Evolutionary conservation across 2,888 invertebrate species (phyloP), one percentile per base, ranked within the genome.

Genomic region (Antitype chi): DNA sequence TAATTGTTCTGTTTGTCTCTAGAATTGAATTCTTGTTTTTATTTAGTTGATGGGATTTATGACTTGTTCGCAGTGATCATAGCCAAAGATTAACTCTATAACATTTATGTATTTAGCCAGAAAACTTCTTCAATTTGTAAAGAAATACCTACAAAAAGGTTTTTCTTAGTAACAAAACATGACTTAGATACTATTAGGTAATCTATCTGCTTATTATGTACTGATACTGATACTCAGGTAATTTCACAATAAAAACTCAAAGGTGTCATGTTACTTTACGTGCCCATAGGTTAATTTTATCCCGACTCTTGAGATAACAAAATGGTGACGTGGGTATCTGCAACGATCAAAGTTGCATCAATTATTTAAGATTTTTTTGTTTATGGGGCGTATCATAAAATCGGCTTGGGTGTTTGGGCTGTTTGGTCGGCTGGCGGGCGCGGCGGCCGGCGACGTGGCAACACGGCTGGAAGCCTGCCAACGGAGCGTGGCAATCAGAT

Each of bases 391-490:
- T 84, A 77, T 83, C 82, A 84, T 84, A 85, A 87, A 88, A 76
- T 85, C 66, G 69, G 71, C 73, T 82, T 77, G 80, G 74, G 67
- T 73, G 86, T 83, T 88, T 87, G 81, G 81, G 82, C 84, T 73
- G 86, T 83, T 88, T 87, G 81, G 81, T 83, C 84, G 87, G 79
- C n/a, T 32, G 17, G n/a, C 59, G 67, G 67, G 32, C 17, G 67
- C 79, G 70, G 76, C 80, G 74, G 79, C 74, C 78, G 69, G 85
- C 78, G 69, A 85, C 94, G 91, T 92, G 89, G 93, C 90, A 93
- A 91, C 93, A 92, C 91, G 94, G 82, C 92, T 96, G 96, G 96
- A 92, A 78, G 85, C 74, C 59, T 70, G 96, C 96, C 96, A 96
- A 95, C 89, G 87, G 88, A 90, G 91, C 94, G 91, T 93, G 90